These are phyloP conservation scores for Semotilus atromaculatus DNA, from an alignment of 2,797 vertebrate genomes.

Conservation along the genomic window DNA sequence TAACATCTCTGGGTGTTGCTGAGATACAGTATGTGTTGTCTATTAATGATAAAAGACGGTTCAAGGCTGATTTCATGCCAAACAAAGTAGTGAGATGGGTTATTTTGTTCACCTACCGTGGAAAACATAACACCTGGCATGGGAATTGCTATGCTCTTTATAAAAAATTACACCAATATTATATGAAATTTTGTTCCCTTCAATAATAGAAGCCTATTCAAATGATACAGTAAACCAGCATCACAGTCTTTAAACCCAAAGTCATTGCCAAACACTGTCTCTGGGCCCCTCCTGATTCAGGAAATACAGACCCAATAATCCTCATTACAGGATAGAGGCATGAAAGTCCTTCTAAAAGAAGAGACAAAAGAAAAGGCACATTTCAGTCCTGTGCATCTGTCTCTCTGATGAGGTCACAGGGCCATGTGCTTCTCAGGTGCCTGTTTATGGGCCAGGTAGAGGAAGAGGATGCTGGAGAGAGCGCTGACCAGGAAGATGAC, in stretches of 20 bases:
- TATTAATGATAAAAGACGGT: not conserved
- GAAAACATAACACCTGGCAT: not conserved
- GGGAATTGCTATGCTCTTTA: not conserved
- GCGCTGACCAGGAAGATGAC: slow-evolving; percentile 99
- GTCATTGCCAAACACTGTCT: slow-evolving; percentile 5
- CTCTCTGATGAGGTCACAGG: slow-evolving; percentile 67
- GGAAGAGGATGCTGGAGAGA: slow-evolving; percentile 97
- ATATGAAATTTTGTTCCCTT: not conserved
- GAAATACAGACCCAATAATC: slow-evolving; percentile 58
- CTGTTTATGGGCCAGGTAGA: slow-evolving; percentile 98
- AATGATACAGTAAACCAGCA: not conserved
- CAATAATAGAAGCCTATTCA: slow-evolving; percentile 3
- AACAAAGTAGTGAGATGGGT: not conserved
- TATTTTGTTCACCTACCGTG: not conserved
- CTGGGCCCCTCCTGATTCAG: slow-evolving; percentile 76
- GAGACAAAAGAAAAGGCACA: slow-evolving; percentile 29
- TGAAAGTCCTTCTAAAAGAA: slow-evolving; percentile 43
- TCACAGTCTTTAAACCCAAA: not conserved
- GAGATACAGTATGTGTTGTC: not conserved
- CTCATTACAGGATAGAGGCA: slow-evolving; percentile 17
- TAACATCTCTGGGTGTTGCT: not conserved
- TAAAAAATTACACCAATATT: slow-evolving; percentile 9
- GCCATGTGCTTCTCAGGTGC: slow-evolving; percentile 96
- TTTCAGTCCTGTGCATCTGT: not conserved
- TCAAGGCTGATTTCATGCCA: not conserved